phyloP scores from a whole-genome alignment of 2,113 vertebrate species.

The Hippocampus abdominalis region DNA sequence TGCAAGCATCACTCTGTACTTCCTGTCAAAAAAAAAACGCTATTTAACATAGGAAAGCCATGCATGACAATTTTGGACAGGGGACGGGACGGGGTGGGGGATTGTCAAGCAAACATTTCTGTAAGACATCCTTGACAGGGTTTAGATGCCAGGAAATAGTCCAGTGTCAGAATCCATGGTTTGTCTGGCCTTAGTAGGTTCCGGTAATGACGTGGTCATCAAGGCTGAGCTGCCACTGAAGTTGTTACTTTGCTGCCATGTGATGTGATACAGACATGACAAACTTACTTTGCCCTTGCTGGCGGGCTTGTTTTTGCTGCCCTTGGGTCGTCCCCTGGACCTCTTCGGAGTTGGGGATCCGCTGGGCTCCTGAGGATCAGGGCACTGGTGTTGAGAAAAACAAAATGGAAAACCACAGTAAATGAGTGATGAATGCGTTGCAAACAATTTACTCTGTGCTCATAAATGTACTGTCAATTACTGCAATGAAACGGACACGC shows the following conservation, averaged over 20 bases:
- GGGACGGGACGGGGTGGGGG: conserved; percentile 2
- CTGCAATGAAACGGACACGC: background rate
- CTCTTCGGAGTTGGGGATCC: conserved; percentile 91
- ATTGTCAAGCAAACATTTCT: conserved; percentile 32
- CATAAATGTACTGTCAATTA: background rate
- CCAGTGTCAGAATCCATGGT: background rate
- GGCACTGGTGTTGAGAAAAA: background rate
- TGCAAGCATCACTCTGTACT: conserved; percentile 36
- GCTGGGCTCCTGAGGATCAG: conserved; percentile 78
- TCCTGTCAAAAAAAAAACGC: conserved; percentile 18
- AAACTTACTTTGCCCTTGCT: conserved; percentile 83
- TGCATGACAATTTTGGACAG: conserved; percentile 49
- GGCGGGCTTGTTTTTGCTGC: conserved; percentile 89
- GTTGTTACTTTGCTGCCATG: background rate
- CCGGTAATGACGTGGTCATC: background rate
- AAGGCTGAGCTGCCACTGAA: background rate
- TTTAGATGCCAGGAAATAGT: conserved; percentile 39
- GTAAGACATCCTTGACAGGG: conserved; percentile 42
- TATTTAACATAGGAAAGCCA: conserved; percentile 42
- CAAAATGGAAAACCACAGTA: background rate
- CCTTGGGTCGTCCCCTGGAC: conserved; percentile 91
- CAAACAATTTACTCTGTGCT: background rate
- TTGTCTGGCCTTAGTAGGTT: too few species aligned
- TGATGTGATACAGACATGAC: background rate
- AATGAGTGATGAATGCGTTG: background rate